Conservation (phyloP, 2,113 vertebrate genomes). For the Prunella fulvescens region DNA sequence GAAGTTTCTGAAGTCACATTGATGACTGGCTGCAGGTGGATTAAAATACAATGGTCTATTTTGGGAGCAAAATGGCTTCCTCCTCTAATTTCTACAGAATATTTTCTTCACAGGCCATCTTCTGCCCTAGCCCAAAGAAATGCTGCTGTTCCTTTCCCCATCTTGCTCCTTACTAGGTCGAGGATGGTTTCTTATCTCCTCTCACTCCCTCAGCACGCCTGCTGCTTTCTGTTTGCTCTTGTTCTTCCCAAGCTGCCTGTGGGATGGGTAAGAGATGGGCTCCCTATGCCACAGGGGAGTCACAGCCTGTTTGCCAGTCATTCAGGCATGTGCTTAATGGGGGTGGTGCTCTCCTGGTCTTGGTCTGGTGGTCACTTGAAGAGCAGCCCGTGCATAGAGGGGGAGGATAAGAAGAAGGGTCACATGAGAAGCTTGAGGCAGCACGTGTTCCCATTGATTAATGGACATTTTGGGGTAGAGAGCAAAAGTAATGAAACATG, state of each 20-base stretch:
- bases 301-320: not conserved
- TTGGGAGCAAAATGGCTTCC: not conserved
- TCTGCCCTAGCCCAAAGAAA: not conserved
- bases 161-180: not conserved
- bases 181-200: not conserved
- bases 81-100: not conserved
- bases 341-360: not conserved
- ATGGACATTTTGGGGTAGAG: not conserved
- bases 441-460: not conserved
- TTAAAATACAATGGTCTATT: not conserved
- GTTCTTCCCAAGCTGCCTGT: not conserved
- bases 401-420: not conserved
- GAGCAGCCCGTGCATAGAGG: not conserved
- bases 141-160: not conserved
- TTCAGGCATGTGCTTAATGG: not conserved
- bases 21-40: not conserved
- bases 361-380: not conserved
- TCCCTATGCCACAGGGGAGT: not conserved
- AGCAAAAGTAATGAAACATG: not conserved
- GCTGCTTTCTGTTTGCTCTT: not conserved
- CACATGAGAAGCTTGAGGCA: not conserved
- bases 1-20: not conserved
- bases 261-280: not conserved
- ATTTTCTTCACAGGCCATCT: not conserved
- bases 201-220: not conserved